phyloP scores from a whole-genome alignment of 2,888 invertebrate genomes.

The Unio delphinus region DNA sequence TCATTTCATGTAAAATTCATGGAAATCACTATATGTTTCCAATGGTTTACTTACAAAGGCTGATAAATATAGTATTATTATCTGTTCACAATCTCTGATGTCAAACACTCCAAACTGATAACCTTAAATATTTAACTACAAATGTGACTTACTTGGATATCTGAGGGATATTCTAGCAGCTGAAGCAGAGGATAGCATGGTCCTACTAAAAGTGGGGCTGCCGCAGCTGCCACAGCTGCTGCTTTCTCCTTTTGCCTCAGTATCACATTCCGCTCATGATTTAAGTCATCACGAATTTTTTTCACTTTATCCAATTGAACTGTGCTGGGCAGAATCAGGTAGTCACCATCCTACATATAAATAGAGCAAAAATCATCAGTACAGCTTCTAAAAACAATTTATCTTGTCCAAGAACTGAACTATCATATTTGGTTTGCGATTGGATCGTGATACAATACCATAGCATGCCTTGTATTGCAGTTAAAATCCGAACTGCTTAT shows the following conservation, averaged over 20 bases:
- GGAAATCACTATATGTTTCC: not conserved
- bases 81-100: too few relatives aligned
- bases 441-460: too few relatives aligned
- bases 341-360: constrained; percentile 61
- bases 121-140: too few relatives aligned
- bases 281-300: constrained; percentile 45
- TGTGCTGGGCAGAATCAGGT: constrained; percentile 60
- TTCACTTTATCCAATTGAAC: constrained; percentile 34
- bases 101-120: too few relatives aligned
- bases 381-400: too few relatives aligned
- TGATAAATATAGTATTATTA: not conserved
- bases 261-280: constrained; percentile 30
- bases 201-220: constrained; percentile 6
- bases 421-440: too few relatives aligned
- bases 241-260: constrained; percentile 7
- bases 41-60: not conserved
- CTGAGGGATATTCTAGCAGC: not conserved
- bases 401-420: too few relatives aligned
- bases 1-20: too few relatives aligned
- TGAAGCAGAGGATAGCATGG: constrained; percentile 1
- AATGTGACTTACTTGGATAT: not conserved
- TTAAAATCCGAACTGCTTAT: too few relatives aligned
- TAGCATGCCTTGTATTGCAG: too few relatives aligned
- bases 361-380: too few relatives aligned
- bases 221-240: not conserved